Base-by-base conservation (phyloP, 2,113 vertebrate genomes). In the Cheirogaleus medius region DNA sequence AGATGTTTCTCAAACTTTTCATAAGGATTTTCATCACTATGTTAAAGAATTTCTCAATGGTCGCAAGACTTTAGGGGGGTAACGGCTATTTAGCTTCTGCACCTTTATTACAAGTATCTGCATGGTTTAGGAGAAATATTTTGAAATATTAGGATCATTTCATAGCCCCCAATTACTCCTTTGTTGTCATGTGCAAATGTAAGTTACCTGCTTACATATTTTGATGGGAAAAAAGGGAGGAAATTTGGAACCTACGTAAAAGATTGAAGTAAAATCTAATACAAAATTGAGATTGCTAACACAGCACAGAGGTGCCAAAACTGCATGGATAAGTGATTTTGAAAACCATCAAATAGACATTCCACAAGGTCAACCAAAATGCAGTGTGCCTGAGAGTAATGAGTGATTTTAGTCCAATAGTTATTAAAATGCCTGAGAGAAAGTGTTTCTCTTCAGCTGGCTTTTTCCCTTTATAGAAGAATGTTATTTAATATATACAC, bases 361-460 rank as follows among this genome's bases (percentile, higher is more conserved):
- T 96, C 49, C 78, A 97, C 94, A 98, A 98, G 93, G 89, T 96
- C 95, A 97, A 94, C 93, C 77, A 90, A 92, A 97, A 94, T 71
- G 56, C 63, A 76, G 20, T 90, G 20, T 63, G 52, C 32, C 66
- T 69, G 21, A 96, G 74, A 86, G 74, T 95, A 93, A 96, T 93
- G 86, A 98, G 86, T 89, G 78, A 94, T 93, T 97, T 97, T 89
- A 94, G 52, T 97, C 56, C 54, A 66, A 81, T 14, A 83, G 68
- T 95, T 96, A 96, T 96, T 96, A 89, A 91, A 92, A 81, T 87
- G 74, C 60, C 69, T 87, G 47, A 82, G 8, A 78, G 60, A 90
- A 96, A 71, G 32, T 8, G 12, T 74, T 89, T 87, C 14, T 96
- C 37, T 92, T 91, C 44, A 81, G 23, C 52, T 83, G 21, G 39